A percentile compares a stretch with the other conserved stretches of the same genome.
These are phyloP conservation scores for Istiophorus platypterus DNA, from an alignment of 2,113 vertebrate genomes.

Conservation along the genomic window DNA sequence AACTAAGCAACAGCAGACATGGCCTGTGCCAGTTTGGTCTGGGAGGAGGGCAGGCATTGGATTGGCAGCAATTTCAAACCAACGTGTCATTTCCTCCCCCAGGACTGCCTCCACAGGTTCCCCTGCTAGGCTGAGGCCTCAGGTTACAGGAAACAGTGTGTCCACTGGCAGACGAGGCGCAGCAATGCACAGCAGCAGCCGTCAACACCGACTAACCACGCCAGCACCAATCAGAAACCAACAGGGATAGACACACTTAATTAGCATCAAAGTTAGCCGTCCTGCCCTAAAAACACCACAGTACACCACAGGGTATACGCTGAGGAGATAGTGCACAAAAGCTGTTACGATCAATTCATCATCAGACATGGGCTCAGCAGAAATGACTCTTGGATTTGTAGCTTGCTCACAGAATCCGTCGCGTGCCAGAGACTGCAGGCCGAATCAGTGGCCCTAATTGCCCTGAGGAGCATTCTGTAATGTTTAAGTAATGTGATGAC, in stretches of 20 bases:
- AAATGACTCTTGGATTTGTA: slow-evolving; percentile 32
- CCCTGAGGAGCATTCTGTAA: slow-evolving; percentile 52
- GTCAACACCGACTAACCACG: slow-evolving; percentile 72
- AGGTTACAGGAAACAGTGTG: slow-evolving; percentile 82
- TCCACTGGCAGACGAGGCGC: slow-evolving; percentile 65
- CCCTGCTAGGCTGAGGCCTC: slow-evolving; percentile 67
- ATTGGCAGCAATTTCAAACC: slow-evolving; percentile 80
- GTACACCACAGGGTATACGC: slow-evolving; percentile 30
- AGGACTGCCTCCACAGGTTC: slow-evolving; percentile 64
- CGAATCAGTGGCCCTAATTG: slow-evolving; percentile 56
- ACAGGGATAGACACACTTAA: slow-evolving; percentile 72
- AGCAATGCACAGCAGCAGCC: slow-evolving; percentile 75
- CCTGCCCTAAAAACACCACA: slow-evolving; percentile 24
- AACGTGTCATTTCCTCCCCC: slow-evolving; percentile 79
- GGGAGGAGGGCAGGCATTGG: slow-evolving; percentile 46
- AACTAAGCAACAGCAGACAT: slow-evolving; percentile 59
- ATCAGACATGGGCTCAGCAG: slow-evolving; percentile 30
- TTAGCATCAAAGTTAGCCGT: slow-evolving; percentile 69
- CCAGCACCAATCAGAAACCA: slow-evolving; percentile 67
- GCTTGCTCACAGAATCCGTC: slow-evolving; percentile 41
- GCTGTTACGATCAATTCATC: slow-evolving; percentile 34
- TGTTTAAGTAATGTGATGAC: slow-evolving; percentile 71
- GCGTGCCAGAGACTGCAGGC: slow-evolving; percentile 54
- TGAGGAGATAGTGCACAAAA: slow-evolving; percentile 53
- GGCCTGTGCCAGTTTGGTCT: slow-evolving; percentile 53